These are phyloP conservation scores for Miniopterus natalensis DNA, from an alignment of 2,113 vertebrate species.

Conservation along the genomic window DNA sequence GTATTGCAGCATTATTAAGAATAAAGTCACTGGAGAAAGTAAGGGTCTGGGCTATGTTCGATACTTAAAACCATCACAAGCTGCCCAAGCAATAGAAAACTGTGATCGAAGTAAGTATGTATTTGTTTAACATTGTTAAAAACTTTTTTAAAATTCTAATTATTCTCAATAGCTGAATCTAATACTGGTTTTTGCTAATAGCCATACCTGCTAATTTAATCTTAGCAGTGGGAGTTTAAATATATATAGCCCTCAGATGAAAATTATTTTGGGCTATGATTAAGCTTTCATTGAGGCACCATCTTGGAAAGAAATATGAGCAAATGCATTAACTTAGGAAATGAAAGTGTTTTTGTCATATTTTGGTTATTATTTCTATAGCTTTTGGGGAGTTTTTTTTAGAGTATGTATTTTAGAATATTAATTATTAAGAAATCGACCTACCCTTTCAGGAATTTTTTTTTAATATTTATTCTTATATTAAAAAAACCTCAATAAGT, in stretches of 20 bases:
- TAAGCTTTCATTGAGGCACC: background rate
- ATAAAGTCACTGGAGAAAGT: constrained; percentile 96
- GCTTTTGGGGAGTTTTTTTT: background rate
- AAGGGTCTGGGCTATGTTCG: constrained; percentile 97
- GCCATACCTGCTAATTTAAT: background rate
- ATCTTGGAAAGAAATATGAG: constrained; percentile 9
- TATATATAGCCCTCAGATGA: background rate
- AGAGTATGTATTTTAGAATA: background rate
- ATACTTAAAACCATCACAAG: constrained; percentile 97
- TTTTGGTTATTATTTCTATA: background rate
- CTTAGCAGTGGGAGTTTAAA: background rate
- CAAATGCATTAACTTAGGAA: background rate
- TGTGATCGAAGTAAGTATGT: constrained; percentile 95
- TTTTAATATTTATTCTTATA: background rate
- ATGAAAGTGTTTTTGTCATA: background rate
- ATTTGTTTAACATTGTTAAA: constrained; percentile 51
- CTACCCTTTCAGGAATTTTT: background rate
- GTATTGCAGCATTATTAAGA: constrained; percentile 97
- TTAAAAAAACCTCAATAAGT: background rate
- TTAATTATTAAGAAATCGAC: constrained; percentile 26
- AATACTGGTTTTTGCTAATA: constrained; percentile 4
- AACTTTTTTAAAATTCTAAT: background rate
- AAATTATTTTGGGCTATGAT: background rate
- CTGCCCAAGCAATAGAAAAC: constrained; percentile 96
- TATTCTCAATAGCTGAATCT: constrained; percentile 46